Conservation (phyloP, 2,888 invertebrate species). For the Lepidocyrtoides sp. region DNA sequence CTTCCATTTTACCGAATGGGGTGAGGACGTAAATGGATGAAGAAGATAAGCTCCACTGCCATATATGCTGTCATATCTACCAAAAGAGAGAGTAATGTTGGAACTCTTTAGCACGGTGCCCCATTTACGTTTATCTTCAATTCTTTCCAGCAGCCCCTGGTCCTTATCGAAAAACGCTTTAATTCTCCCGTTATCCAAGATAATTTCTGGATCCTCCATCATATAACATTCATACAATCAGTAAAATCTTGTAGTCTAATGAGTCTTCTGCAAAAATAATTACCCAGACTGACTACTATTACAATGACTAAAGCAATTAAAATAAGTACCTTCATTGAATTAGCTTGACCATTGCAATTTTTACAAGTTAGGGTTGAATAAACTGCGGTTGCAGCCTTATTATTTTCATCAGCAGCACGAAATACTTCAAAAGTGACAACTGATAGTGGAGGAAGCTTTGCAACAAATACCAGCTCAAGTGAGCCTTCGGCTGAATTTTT, state of each 20-base stretch:
- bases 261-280: too few species aligned
- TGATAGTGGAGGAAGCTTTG: constrained; percentile 32
- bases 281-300: too few species aligned
- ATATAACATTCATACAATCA: too few species aligned
- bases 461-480: constrained; percentile 39
- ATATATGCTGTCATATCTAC: constrained; percentile 25
- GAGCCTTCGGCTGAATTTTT: neutral
- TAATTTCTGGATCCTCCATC: neutral
- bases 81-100: constrained; percentile 11
- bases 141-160: neutral
- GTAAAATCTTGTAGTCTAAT: too few species aligned
- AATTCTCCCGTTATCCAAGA: neutral
- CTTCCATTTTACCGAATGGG: constrained; percentile 1
- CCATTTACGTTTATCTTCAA: neutral
- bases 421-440: constrained; percentile 33
- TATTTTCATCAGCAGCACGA: neutral
- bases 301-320: too few species aligned
- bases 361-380: constrained; percentile 10
- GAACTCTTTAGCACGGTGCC: neutral
- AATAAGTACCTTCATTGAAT: too few species aligned
- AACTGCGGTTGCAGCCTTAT: neutral
- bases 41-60: constrained; percentile 64
- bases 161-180: neutral
- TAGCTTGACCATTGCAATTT: constrained; percentile 29
- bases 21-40: neutral